These are phyloP conservation scores for Nemurella pictetii DNA, from an alignment of 2,888 invertebrate species.

Conservation along the genomic window DNA sequence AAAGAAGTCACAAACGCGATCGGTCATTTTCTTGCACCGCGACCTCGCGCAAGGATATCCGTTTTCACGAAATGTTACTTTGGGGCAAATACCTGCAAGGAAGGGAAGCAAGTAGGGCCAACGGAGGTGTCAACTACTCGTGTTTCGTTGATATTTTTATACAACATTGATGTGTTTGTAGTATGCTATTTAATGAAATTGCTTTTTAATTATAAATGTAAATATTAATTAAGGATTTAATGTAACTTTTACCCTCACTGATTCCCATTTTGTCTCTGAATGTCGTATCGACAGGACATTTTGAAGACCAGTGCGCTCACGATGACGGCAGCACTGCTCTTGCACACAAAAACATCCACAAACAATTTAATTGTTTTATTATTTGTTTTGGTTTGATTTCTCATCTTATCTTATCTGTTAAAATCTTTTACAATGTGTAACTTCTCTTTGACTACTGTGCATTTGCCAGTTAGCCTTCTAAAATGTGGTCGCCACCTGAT, in stretches of 20 bases:
- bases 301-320: too few species aligned
- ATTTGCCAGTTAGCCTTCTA: conserved; percentile 15
- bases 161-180: too few species aligned
- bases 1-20: not conserved
- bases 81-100: not conserved
- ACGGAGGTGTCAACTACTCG: too few species aligned
- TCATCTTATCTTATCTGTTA: not conserved
- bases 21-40: not conserved
- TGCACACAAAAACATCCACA: too few species aligned
- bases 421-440: conserved; percentile 22
- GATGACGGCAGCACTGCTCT: too few species aligned
- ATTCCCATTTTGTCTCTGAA: too few species aligned
- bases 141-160: too few species aligned
- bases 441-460: conserved; percentile 11
- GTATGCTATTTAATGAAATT: too few species aligned
- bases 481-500: conserved; percentile 27
- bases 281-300: too few species aligned
- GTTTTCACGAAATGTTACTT: not conserved
- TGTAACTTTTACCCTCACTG: too few species aligned
- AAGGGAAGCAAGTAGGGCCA: not conserved
- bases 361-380: not conserved
- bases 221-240: too few species aligned
- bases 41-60: not conserved
- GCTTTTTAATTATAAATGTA: too few species aligned
- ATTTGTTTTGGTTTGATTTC: not conserved